Conservation (phyloP, 1,140 invertebrate species). For the Macrobrachium rosenbergii region DNA sequence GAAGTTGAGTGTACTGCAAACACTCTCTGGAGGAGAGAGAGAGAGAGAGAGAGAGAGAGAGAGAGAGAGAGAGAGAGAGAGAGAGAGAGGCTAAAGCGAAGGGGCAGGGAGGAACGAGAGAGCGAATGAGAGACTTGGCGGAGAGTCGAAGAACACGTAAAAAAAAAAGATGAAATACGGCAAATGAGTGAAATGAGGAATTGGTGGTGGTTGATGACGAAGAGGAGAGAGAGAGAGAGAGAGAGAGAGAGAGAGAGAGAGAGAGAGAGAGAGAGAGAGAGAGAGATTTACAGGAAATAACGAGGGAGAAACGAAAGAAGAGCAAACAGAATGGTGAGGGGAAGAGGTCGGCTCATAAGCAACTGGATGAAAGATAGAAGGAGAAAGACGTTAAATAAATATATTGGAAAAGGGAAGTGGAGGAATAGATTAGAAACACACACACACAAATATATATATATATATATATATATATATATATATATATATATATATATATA, state of each 20-base stretch:
- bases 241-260: background rate
- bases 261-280: background rate
- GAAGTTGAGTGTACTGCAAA: conserved; percentile 3
- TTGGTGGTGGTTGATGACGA: background rate
- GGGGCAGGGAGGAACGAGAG: no score
- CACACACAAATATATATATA: background rate
- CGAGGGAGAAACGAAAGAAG: background rate
- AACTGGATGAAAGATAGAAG: background rate
- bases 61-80: background rate
- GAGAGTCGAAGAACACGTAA: no score
- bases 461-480: background rate
- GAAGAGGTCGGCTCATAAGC: background rate
- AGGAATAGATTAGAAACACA: background rate
- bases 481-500: background rate
- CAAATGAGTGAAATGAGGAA: background rate
- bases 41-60: background rate
- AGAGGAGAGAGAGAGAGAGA: background rate
- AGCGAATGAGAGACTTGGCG: no score
- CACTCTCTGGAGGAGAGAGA: background rate
- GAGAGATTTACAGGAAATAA: background rate
- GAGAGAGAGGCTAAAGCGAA: background rate
- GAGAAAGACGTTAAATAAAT: background rate
- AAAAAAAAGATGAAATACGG: background rate
- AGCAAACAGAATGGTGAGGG: background rate
- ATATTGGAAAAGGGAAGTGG: background rate